Conservation (phyloP, 2,888 invertebrate species). For the Acanthoscelides obtectus region DNA sequence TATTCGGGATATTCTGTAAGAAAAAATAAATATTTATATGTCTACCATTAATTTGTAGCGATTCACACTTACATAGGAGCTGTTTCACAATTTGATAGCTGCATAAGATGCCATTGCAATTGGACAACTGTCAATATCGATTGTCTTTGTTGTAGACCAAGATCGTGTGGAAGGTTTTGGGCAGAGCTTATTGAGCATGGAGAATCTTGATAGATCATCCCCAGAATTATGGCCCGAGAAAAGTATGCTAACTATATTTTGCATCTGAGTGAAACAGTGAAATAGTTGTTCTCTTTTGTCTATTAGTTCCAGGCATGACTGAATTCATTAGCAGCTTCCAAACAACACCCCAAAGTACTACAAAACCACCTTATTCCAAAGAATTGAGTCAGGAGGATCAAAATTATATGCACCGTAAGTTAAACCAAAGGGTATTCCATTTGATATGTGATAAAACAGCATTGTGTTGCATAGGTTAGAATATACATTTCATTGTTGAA, state of each 20-base stretch:
- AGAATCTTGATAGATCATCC: conserved; percentile 89
- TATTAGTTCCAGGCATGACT: conserved; percentile 83
- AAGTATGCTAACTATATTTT: conserved; percentile 54
- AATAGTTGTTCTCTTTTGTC: background rate
- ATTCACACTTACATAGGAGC: background rate
- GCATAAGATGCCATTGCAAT: background rate
- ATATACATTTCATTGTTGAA: too few relatives aligned
- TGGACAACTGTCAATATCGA: background rate
- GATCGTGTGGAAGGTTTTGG: conserved; percentile 48
- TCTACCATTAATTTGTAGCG: background rate
- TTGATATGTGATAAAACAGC: background rate
- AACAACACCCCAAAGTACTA: conserved; percentile 51
- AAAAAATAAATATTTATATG: background rate
- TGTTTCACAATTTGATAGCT: background rate
- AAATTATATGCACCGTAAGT: conserved; percentile 74
- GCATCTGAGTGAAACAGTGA: background rate
- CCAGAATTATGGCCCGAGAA: conserved; percentile 96
- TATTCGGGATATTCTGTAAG: background rate
- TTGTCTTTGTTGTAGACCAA: conserved; percentile 19
- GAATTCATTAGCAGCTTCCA: conserved; percentile 70
- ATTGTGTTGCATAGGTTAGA: too few relatives aligned
- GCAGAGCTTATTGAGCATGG: conserved; percentile 78
- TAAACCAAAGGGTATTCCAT: background rate
- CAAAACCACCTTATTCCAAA: conserved; percentile 63
- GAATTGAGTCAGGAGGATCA: conserved; percentile 70